Base-by-base conservation (phyloP, 2,797 vertebrate species). In the Philypnodon macrostomus region DNA sequence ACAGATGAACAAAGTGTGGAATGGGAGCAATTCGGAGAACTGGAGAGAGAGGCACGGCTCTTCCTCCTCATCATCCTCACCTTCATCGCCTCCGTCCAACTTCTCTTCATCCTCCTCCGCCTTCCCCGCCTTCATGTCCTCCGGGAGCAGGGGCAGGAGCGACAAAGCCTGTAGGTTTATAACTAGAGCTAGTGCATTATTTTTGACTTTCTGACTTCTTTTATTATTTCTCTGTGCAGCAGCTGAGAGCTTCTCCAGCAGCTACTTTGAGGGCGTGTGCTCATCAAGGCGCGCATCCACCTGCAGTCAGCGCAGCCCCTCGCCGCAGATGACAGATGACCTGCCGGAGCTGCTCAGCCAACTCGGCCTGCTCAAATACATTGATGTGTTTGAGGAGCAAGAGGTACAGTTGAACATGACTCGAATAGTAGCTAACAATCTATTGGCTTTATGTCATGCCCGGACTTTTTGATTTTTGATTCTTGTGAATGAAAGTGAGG, bases 351-450 rank as follows among this genome's bases (percentile, higher is more conserved):
- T 92, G 55, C 84, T 92, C 57, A 70, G 71, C 44, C 87, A 89
- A 51, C 71, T 92, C 39, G 89, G 91, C 17, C 63, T 92, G 11
- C 81, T 83, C 19, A 92, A 92, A 72, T 92, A 92, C 73, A 85
- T 75, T 0, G 77, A 89, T 15, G 80, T 92, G 63, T 88, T 92
- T 69, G 83, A 90, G 40, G 73, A 92, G 57, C 90, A 92, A 66
- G 91, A 92, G 90, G 91, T 91, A 73, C 58, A 50, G 4, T n/a
- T 7, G 10, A 24, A 23, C 15, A 30, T 21, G 16, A 4, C n/a
- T n/a, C n/a, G n/a, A n/a, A n/a, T n/a, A n/a, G n/a, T n/a, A n/a
- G n/a, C n/a, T n/a, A n/a, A n/a, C n/a, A n/a, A n/a, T n/a, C n/a
- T 39, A 29, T 29, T 29, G 4, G 3, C 27, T 11, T 10, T 10